phyloP scores from a whole-genome alignment of 2,113 vertebrate genomes.

The Ginglymostoma cirratum region DNA sequence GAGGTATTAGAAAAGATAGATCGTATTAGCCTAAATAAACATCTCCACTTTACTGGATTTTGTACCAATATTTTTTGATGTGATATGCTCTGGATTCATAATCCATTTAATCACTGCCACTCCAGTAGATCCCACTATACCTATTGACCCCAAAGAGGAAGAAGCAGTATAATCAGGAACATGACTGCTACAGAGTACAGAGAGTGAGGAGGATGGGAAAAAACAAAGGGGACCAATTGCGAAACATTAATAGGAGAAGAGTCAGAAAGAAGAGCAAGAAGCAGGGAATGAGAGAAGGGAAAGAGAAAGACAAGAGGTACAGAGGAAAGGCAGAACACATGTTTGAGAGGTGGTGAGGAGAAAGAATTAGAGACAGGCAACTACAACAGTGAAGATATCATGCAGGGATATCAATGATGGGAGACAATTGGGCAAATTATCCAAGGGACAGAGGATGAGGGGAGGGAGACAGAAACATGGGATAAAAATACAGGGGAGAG shows the following conservation, averaged over 20 bases:
- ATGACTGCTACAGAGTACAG: background rate
- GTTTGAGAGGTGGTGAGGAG: background rate
- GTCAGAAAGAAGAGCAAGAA: background rate
- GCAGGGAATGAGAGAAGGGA: background rate
- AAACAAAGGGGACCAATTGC: background rate
- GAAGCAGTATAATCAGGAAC: background rate
- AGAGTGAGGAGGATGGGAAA: background rate
- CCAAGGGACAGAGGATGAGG: background rate
- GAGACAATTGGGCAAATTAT: background rate
- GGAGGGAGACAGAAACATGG: background rate
- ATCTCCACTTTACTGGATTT: background rate
- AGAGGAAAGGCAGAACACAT: background rate
- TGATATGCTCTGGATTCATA: background rate
- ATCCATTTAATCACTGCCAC: background rate
- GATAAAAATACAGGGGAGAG: background rate
- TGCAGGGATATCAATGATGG: background rate
- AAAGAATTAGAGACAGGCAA: background rate
- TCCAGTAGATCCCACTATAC: background rate
- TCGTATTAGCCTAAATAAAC: background rate
- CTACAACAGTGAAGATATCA: background rate
- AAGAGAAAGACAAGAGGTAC: conserved; percentile 37
- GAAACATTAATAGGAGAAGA: background rate
- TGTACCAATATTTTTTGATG: background rate
- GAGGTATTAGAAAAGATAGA: background rate
- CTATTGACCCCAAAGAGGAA: background rate